Base-by-base conservation (phyloP, 1,140 invertebrate species). In the Anastrepha ludens region DNA sequence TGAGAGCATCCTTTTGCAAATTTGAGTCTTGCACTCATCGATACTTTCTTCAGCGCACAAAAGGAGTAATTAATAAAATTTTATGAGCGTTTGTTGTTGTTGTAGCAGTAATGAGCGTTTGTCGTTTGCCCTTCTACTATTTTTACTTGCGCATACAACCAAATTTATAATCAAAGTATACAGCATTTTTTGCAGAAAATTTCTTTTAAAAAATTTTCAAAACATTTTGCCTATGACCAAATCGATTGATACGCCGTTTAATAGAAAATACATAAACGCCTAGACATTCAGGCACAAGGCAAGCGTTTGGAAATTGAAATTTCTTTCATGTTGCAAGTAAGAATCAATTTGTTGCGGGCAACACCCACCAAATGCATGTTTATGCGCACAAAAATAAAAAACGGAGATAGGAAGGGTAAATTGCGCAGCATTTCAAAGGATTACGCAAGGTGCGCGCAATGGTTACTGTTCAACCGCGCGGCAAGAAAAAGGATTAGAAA, bases 401-500 rank as follows among this genome's bases (percentile, higher is more conserved):
- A 58, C n/a, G 55, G 2, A 20, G 17, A 55, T 29, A 29, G 29
- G 29, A 29, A 29, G 29, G 29, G 64, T 39, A 67, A 41, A 39
- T 67, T 67, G 64, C 64, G 64, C 64, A 67, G 64, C 64, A 67
- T 67, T 67, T 67, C 64, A 67, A 67, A 81, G 74, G 74, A 50
- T 55, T 55, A 55, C 47, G 74, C 74, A 81, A 55, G 47, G 29
- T 29, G 47, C n/a, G n/a, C 74, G 44, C 47, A 81, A 81, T 44
- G 74, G 74, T 81, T 29, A 29, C 29, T 81, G 74, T 13, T 74
- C 3, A 47, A 74, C 17, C 4, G 29, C 8, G 15, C 15, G 3
- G 0, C 7, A 0, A 6, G 0, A 55, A 78, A 81, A 81, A 81
- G 74, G 47, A 81, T 81, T 29, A 8, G n/a, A 81, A 50, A 2